These are phyloP conservation scores for Listrodromus nycthemerus DNA, from an alignment of 2,888 invertebrate genomes.

Conservation along the genomic window DNA sequence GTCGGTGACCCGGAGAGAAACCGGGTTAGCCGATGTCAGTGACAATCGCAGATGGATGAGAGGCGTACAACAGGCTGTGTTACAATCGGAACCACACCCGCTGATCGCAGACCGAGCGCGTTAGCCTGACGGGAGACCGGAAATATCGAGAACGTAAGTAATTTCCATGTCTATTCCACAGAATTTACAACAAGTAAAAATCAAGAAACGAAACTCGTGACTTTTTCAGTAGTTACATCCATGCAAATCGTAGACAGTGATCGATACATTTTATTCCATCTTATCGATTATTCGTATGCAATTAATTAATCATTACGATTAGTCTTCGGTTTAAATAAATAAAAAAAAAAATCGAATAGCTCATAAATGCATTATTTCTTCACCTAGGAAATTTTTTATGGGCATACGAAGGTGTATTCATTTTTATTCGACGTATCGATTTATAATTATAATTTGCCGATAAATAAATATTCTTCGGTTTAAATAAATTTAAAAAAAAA, in stretches of 20 bases:
- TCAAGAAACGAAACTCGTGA: too few species aligned
- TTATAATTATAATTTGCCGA: too few species aligned
- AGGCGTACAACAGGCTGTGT: constrained; percentile 9
- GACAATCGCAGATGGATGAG: constrained; percentile 39
- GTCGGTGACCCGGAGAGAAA: constrained; percentile 33
- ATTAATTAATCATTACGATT: too few species aligned
- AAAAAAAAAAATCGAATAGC: too few species aligned
- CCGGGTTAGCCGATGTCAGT: constrained; percentile 25
- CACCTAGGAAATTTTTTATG: too few species aligned
- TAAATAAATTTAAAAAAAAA: neutral
- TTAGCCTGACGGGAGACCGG: neutral
- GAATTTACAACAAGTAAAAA: neutral
- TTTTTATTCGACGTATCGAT: too few species aligned
- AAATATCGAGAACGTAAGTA: neutral
- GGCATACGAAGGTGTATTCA: too few species aligned
- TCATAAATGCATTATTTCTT: too few species aligned
- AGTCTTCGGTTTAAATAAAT: too few species aligned
- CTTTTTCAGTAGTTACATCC: neutral
- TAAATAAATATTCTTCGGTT: too few species aligned
- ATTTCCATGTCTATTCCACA: neutral
- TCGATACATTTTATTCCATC: too few species aligned
- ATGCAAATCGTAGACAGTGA: neutral
- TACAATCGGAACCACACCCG: constrained; percentile 23
- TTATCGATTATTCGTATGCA: too few species aligned
- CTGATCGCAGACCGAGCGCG: neutral